Percentiles rank a stretch among this genome's conserved stretches.
These are phyloP conservation scores for Diglossa brunneiventris DNA, from an alignment of 2,113 vertebrate genomes.

Conservation along the genomic window DNA sequence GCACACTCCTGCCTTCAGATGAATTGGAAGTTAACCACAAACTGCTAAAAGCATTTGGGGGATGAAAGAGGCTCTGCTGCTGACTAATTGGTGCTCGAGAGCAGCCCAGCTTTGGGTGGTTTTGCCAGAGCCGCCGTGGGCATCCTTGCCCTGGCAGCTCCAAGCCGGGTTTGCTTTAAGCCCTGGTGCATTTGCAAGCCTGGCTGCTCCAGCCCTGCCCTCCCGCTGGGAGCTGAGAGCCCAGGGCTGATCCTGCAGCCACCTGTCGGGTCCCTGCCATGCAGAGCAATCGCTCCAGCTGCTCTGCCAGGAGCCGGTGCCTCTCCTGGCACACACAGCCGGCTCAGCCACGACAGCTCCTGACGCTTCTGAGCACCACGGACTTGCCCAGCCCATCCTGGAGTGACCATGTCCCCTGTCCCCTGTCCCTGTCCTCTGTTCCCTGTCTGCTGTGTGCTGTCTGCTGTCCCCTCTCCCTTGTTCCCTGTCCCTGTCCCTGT, in stretches of 20 bases:
- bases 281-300: neutral
- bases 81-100: neutral
- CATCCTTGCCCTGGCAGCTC: neutral
- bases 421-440: no score
- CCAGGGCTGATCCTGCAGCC: neutral
- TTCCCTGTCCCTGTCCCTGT: no score
- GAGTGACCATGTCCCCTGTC: no score
- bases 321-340: neutral
- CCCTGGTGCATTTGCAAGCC: neutral
- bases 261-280: neutral
- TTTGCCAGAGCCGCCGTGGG: neutral
- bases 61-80: neutral
- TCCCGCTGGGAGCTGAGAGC: conserved; percentile 10
- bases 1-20: neutral
- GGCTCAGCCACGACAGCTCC: neutral
- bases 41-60: neutral
- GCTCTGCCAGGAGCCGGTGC: neutral
- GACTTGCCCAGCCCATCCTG: neutral
- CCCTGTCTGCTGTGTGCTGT: no score
- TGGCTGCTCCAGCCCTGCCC: neutral
- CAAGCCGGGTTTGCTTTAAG: neutral
- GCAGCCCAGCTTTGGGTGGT: neutral
- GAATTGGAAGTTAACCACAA: neutral
- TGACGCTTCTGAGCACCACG: neutral
- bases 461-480: no score